Evolutionary conservation across 1,140 invertebrate species (phyloP).

Genomic region (Cherax quadricarinatus): DNA sequence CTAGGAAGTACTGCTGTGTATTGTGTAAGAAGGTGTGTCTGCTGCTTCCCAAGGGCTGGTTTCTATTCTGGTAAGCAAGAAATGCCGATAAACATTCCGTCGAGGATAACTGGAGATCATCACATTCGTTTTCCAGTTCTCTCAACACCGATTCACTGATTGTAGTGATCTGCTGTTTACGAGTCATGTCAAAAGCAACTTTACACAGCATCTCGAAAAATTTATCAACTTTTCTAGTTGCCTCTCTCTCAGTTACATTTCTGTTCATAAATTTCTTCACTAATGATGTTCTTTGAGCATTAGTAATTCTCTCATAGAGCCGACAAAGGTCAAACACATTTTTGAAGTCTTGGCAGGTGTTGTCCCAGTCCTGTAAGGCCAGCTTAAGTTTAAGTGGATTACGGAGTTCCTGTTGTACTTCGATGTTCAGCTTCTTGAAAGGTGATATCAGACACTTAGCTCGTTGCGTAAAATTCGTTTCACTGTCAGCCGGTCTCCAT

Average conservation of each 20-base stretch:
- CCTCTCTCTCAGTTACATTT: constrained; percentile 6
- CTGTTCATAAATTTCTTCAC: not conserved
- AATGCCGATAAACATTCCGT: constrained; percentile 16
- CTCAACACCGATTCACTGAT: not conserved
- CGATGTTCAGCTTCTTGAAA: not conserved
- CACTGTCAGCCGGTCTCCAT: not conserved
- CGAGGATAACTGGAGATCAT: constrained; percentile 18
- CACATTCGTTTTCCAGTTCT: constrained; percentile 5
- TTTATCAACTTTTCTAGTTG: constrained; percentile 20
- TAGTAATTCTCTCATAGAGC: not conserved
- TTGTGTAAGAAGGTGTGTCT: constrained; percentile 6
- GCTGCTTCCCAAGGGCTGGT: not conserved
- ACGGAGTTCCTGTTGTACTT: constrained; percentile 4
- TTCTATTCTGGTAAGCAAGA: not conserved
- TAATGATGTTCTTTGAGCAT: not conserved
- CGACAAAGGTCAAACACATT: not conserved
- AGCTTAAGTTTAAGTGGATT: constrained; percentile 21
- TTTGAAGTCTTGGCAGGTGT: not conserved
- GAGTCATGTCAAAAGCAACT: constrained; percentile 4
- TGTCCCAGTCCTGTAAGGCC: not conserved
- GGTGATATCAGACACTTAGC: not conserved
- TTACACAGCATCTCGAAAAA: constrained; percentile 18
- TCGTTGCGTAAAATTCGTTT: not conserved
- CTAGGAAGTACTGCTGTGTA: constrained; percentile 13
- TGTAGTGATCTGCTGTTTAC: not conserved